Base-by-base conservation (phyloP, 2,888 invertebrate species). In the Atethmia centrago region DNA sequence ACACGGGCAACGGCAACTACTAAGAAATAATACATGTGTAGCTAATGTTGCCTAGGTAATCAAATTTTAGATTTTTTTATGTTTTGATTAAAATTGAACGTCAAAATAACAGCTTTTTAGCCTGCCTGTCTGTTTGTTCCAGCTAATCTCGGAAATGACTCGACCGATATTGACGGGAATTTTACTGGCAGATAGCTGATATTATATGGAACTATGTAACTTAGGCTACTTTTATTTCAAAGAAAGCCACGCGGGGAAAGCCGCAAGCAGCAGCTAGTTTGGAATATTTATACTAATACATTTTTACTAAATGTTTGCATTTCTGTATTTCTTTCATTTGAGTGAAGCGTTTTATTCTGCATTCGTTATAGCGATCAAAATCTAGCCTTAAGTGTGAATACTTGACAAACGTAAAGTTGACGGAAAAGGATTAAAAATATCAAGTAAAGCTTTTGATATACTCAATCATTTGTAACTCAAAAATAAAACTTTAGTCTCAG, bases 391-490 rank as follows among this genome's bases (percentile, higher is more conserved):
- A 25, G 14, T 53, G 2, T 3, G 36, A 36, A 36, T 7, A 5
- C 4, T 51, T 28, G 8, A 28, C 8, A 28, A 55, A 28, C 55
- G 28, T 55, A 28, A 28, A 55, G 7, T 53, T 25, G 14, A 53
- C 14, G 3, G 4, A 8, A 16, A 21, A n/a, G 0, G 9, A 31
- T 21, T n/a, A 5, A 59, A 55, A 2, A 21, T 25, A 0, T 25
- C 25, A 40, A 42, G 40, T 7, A 21, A 67, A 63, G 63, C 42
- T 45, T 68, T 66, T 19, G 42, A 65, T n/a, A n/a, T 7, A 31
- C 16, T 45, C 16, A 5, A 67, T 65, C 16, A 65, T 12, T 31
- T 64, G n/a, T 16, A 2, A 31, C 0, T 42, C 10, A 28, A 21
- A 7, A 8, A 4, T 14, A 28, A 4, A 1, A 19, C 0, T 5